Evolutionary conservation across 2,113 vertebrate genomes (phyloP).

Genomic region (Pimephales promelas): DNA sequence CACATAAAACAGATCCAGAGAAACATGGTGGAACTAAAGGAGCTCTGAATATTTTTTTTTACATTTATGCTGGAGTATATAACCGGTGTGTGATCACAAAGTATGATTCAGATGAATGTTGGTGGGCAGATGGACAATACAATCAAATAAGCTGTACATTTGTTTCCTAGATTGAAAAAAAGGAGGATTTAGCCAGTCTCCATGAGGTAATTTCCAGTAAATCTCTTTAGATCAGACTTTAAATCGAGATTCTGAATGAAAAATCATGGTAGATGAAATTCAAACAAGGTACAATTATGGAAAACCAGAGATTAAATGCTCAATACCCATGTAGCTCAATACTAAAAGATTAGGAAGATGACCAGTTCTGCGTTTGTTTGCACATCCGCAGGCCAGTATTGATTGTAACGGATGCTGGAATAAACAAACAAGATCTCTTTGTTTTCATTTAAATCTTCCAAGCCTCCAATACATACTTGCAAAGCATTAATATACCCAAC

Average conservation of each 20-base stretch:
- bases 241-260: constrained; percentile 11
- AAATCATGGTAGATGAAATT: background rate
- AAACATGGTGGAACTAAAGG: constrained; percentile 67
- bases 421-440: constrained; percentile 3
- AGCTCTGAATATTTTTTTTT: constrained; percentile 19
- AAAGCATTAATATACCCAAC: background rate
- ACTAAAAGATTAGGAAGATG: background rate
- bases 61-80: background rate
- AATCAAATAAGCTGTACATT: constrained; percentile 9
- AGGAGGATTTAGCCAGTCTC: background rate
- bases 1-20: constrained; percentile 71
- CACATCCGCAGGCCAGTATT: background rate
- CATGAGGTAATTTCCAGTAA: background rate
- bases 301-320: background rate
- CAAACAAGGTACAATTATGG: background rate
- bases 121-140: constrained; percentile 17
- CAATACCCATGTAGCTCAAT: background rate
- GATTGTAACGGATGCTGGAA: background rate
- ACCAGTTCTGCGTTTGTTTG: background rate
- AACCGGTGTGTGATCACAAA: background rate
- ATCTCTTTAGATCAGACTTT: constrained; percentile 23
- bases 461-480: background rate
- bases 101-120: constrained; percentile 9
- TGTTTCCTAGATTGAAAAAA: background rate
- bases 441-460: background rate